Evolutionary conservation across 2,888 invertebrate species (phyloP).

Genomic region (Apoda limacodes): DNA sequence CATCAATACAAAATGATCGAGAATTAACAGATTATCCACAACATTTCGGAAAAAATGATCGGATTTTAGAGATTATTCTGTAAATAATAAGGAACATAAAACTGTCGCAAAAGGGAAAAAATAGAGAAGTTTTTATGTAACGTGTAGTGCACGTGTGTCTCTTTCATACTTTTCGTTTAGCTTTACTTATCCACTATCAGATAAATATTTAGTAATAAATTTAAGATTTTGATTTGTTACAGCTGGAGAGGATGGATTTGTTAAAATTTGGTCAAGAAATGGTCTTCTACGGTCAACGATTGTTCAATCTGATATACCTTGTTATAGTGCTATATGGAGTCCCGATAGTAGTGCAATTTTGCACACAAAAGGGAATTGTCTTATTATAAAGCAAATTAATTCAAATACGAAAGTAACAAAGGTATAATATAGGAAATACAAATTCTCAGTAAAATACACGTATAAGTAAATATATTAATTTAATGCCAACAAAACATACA

Average conservation of each 20-base stretch:
- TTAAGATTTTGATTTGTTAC: too few relatives aligned
- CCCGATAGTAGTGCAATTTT: conserved; percentile 77
- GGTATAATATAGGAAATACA: conserved; percentile 41
- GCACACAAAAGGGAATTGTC: conserved; percentile 75
- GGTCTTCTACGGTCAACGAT: conserved; percentile 93
- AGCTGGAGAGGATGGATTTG: conserved; percentile 97
- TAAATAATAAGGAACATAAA: too few relatives aligned
- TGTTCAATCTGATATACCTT: conserved; percentile 82
- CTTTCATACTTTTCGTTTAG: too few relatives aligned
- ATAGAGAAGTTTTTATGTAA: too few relatives aligned
- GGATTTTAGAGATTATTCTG: too few relatives aligned
- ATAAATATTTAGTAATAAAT: too few relatives aligned
- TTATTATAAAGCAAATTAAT: conserved; percentile 78
- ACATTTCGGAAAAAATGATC: too few relatives aligned
- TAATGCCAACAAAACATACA: neutral
- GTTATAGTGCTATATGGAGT: conserved; percentile 88
- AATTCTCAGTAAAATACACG: neutral
- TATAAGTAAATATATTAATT: neutral
- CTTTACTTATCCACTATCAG: too few relatives aligned
- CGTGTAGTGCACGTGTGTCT: too few relatives aligned
- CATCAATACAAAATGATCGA: too few relatives aligned
- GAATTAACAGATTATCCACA: too few relatives aligned
- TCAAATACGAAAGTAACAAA: conserved; percentile 79
- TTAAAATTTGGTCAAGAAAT: conserved; percentile 97
- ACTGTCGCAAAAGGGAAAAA: too few relatives aligned